Percentiles rank a stretch among this genome's conserved stretches.
phyloP scores from a whole-genome alignment of 2,797 vertebrate species.

The Xerus rutilus region DNA sequence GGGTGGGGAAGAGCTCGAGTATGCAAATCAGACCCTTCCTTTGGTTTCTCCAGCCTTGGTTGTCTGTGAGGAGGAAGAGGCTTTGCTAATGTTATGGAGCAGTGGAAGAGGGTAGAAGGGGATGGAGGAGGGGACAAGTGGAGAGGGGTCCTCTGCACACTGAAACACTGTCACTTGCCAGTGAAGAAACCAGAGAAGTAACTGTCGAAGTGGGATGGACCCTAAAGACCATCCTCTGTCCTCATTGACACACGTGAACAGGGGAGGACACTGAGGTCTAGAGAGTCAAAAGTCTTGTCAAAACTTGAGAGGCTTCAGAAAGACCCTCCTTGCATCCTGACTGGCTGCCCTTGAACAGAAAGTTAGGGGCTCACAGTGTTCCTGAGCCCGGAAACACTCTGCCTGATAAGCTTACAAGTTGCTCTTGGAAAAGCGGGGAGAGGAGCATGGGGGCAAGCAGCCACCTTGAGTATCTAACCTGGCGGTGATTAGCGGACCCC shows the following conservation, averaged over 20 bases:
- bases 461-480: too few relatives aligned
- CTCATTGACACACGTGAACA: rapidly evolving
- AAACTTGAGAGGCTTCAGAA: background rate
- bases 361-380: background rate
- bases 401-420: background rate
- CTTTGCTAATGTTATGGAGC: background rate
- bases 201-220: background rate
- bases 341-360: background rate
- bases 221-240: too few relatives aligned
- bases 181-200: background rate
- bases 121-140: background rate
- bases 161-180: rapidly evolving
- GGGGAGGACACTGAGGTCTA: background rate
- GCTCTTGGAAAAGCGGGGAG: background rate
- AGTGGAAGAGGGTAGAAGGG: background rate
- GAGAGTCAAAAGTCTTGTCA: background rate
- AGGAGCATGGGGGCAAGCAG: background rate
- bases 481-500: too few relatives aligned
- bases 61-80: background rate
- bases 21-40: conserved; percentile 86
- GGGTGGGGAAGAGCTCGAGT: conserved; percentile 81
- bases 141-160: background rate
- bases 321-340: too few relatives aligned
- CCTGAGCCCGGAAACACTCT: background rate
- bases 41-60: conserved; percentile 69